Evolutionary conservation across 37 sponge, comb jelly and placozoan species (phyloP).

Genomic region (Hormiphora californensis): DNA sequence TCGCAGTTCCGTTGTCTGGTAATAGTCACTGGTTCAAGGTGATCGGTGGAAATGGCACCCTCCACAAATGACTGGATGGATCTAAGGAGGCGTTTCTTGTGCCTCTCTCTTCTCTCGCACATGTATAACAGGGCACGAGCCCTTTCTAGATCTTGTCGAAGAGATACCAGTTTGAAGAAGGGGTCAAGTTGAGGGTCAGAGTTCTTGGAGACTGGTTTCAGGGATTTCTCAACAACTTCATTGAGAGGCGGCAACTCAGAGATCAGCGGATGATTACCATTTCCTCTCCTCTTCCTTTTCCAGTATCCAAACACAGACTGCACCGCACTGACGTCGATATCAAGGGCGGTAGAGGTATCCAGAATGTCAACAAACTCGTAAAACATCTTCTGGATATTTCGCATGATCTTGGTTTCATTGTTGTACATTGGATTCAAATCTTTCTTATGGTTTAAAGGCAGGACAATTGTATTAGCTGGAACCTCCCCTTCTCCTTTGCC

Average conservation of each 20-base stretch:
- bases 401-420: slow-evolving; percentile 22
- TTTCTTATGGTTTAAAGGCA: background rate
- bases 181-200: background rate
- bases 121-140: slow-evolving; percentile 7
- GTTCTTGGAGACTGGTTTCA: background rate
- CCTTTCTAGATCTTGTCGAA: slow-evolving; percentile 52
- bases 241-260: background rate
- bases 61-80: background rate
- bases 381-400: background rate
- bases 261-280: slow-evolving; percentile 20
- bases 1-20: too few species aligned
- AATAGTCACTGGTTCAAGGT: too few species aligned
- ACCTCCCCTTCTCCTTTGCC: background rate
- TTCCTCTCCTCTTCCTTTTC: slow-evolving; percentile 26
- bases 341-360: background rate
- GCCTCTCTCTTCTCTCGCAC: background rate
- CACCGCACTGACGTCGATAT: background rate
- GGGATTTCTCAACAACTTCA: background rate
- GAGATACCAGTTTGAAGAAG: slow-evolving; percentile 44
- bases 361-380: background rate
- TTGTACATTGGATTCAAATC: background rate
- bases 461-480: background rate
- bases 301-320: slow-evolving; percentile 14
- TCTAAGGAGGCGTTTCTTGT: background rate
- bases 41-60: too few species aligned